Evolutionary conservation across 2,888 invertebrate species (phyloP), one percentile per base, ranked within the genome.

Genomic region (Thecophora atra): DNA sequence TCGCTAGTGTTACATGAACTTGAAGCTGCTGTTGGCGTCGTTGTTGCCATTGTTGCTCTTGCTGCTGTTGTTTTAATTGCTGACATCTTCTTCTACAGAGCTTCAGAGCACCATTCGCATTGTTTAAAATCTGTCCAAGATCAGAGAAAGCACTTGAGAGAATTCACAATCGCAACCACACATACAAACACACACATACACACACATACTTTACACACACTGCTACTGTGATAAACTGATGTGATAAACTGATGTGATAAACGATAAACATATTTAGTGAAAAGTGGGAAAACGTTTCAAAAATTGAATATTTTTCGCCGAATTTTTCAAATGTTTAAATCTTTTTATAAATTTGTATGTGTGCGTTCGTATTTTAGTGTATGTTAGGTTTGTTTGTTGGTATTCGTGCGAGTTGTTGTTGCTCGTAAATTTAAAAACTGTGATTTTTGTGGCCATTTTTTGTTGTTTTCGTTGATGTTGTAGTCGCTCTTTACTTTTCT

Each of bases 1-100:
- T 62, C 42, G 26, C 58, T 72, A 70, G 81, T 82, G 83, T 83
- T 83, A 83, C 83, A 83, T 83, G 83, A 83, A 83, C 82, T 83
- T 83, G 80, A 75, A 76, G 79, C 67, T 58, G 58, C 26, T 37
- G 26, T 4, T 28, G 3, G 7, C n/a, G 62, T 19, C 19, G 62
- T n/a, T 5, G 13, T n/a, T 37, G 30, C 26, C 51, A 26, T 28
- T 51, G 26, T 51, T 51, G 47, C 19, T 51, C 37, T 52, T n/a
- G 52, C 17, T 54, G 21, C 44, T 64, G 21, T 42, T 64, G 1
- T 56, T 58, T 58, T 6, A 24, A 24, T 24, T 26, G 24, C 19
- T 54, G 54, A 11, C 21, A 37, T 37, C 37, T 37, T 37, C 37
- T 37, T 37, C 37, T 1, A 1, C 11, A 37, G 37, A 6, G 6